Percentiles rank a stretch among this genome's conserved stretches.
Evolutionary conservation across 2,797 vertebrate genomes (phyloP).

Genomic region (Falco concolor): DNA sequence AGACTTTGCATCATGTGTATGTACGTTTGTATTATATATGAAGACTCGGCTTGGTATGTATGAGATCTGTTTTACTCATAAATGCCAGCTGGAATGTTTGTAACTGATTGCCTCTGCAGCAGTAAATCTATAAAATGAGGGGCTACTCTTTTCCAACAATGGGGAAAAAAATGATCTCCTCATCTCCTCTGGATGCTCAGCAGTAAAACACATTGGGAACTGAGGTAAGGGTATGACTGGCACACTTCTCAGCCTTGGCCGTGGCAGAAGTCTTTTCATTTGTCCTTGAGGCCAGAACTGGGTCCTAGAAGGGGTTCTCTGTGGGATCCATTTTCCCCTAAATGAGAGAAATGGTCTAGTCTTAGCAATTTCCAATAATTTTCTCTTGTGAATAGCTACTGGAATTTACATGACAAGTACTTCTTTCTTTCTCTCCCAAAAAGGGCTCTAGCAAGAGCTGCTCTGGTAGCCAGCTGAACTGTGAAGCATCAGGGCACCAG

Average conservation of each 20-base stretch:
- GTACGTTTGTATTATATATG: background rate
- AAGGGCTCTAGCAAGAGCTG: background rate
- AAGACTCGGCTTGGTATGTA: background rate
- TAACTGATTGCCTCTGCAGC: background rate
- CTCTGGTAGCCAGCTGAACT: background rate
- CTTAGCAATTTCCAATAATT: background rate
- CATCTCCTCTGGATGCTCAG: background rate
- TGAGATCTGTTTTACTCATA: background rate
- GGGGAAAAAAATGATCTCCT: background rate
- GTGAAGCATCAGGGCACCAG: background rate
- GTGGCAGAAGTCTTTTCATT: background rate
- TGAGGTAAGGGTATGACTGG: background rate
- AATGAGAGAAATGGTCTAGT: background rate
- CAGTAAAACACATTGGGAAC: background rate
- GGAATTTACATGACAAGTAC: background rate
- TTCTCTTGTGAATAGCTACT: background rate
- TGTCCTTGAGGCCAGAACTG: background rate
- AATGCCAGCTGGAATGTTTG: background rate
- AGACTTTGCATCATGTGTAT: background rate
- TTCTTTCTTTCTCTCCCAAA: background rate
- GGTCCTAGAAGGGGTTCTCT: background rate
- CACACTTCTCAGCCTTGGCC: background rate
- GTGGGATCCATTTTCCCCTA: background rate
- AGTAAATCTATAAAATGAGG: background rate
- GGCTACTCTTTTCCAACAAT: background rate